phyloP scores from a whole-genome alignment of 2,888 invertebrate genomes.

The Iphiclides podalirius region DNA sequence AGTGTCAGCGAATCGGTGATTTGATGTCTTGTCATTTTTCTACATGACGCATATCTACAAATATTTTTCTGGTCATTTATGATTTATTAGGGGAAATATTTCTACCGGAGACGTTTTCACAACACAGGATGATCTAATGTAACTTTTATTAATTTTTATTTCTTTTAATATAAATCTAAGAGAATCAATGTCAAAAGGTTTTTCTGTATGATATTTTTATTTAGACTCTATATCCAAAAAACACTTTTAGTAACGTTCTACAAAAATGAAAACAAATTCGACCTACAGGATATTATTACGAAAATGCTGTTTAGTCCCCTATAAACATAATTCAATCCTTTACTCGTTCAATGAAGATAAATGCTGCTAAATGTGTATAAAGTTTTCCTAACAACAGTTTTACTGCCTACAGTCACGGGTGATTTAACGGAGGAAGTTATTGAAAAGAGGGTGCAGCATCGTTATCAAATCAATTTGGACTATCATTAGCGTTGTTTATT shows the following conservation, averaged over 20 bases:
- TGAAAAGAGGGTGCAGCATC: constrained; percentile 42
- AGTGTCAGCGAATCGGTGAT: too few species aligned
- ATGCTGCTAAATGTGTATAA: constrained; percentile 47
- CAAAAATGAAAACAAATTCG: background rate
- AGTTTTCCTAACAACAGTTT: constrained; percentile 40
- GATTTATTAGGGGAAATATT: too few species aligned
- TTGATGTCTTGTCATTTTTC: too few species aligned
- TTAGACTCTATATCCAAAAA: background rate
- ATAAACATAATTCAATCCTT: constrained; percentile 43
- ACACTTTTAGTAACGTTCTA: background rate
- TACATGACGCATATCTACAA: too few species aligned
- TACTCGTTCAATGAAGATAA: constrained; percentile 46
- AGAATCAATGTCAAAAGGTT: too few species aligned
- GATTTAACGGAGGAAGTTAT: constrained; percentile 57
- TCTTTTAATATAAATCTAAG: too few species aligned
- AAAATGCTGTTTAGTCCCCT: constrained; percentile 23
- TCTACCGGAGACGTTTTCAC: too few species aligned
- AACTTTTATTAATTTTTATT: too few species aligned
- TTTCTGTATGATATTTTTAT: too few species aligned
- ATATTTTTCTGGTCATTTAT: too few species aligned
- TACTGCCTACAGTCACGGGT: constrained; percentile 57
- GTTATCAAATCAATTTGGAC: constrained; percentile 24
- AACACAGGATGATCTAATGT: too few species aligned
- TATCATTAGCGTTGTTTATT: constrained; percentile 20
- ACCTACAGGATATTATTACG: background rate